phyloP scores from a whole-genome alignment of 2,797 vertebrate species.

The Sus cebifrons region DNA sequence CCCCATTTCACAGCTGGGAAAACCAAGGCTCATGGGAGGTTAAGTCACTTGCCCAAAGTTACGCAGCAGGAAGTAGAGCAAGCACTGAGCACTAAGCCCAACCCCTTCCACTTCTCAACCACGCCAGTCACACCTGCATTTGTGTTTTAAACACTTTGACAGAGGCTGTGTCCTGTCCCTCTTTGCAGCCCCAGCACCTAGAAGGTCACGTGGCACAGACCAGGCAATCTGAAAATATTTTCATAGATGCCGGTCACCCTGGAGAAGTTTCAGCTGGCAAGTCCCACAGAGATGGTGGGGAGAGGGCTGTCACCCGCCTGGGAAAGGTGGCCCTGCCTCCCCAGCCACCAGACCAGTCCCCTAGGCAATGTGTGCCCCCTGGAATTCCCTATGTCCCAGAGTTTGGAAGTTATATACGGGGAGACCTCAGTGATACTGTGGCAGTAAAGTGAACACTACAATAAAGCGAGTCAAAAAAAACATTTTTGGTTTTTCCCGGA shows the following conservation, averaged over 20 bases:
- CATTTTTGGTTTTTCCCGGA: background rate
- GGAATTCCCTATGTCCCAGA: background rate
- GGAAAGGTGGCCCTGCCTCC: background rate
- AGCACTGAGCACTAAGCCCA: too few species aligned
- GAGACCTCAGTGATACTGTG: background rate
- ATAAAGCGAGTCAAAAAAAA: background rate
- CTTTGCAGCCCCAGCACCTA: background rate
- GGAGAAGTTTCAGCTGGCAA: background rate
- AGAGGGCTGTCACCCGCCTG: background rate
- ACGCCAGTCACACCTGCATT: rapidly evolving
- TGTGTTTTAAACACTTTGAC: too few species aligned
- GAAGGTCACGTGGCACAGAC: rapidly evolving
- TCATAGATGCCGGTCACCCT: background rate
- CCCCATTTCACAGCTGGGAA: slow-evolving; percentile 13
- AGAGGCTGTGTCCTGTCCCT: background rate
- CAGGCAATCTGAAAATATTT: background rate
- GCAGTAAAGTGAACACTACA: background rate
- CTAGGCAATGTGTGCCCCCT: background rate
- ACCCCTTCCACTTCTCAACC: background rate
- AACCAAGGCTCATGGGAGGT: background rate
- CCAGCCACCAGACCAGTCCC: background rate
- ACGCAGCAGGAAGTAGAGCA: too few species aligned
- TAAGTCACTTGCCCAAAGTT: background rate
- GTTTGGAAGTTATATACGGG: background rate
- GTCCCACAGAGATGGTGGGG: background rate